Percentiles rank a stretch among this genome's conserved stretches.
Conservation (phyloP, 2,113 vertebrate species). For the Malurus elegans region DNA sequence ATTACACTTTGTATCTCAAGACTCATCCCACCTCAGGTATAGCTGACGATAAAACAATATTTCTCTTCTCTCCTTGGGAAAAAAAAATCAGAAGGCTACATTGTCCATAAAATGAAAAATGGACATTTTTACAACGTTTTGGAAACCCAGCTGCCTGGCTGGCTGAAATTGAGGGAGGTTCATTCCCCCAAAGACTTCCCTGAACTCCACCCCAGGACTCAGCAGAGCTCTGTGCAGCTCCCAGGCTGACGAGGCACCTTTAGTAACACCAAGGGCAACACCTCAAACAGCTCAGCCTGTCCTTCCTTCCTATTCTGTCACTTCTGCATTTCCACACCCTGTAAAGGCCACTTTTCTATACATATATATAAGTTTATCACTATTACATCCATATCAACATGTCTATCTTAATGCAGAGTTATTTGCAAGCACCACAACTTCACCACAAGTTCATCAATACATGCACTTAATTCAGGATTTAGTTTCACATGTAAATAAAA, state of each 20-base stretch:
- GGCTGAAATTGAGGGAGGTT: background rate
- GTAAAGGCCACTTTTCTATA: background rate
- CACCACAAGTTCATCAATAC: background rate
- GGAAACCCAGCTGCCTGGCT: background rate
- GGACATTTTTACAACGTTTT: rapidly evolving
- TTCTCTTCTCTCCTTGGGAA: background rate
- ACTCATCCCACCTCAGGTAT: rapidly evolving
- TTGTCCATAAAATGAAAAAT: background rate
- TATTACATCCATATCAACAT: rapidly evolving
- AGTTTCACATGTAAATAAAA: background rate
- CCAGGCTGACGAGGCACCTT: background rate
- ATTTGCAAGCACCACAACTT: background rate
- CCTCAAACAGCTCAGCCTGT: background rate
- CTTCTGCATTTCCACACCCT: background rate
- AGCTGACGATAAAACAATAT: background rate
- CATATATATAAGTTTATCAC: rapidly evolving
- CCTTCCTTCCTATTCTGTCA: background rate
- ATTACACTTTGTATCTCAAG: too few relatives aligned
- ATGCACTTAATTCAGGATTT: background rate
- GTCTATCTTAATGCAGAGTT: background rate
- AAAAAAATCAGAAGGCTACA: background rate
- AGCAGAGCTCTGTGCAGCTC: rapidly evolving
- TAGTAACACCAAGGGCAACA: rapidly evolving
- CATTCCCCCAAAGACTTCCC: background rate
- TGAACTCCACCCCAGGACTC: background rate